Conservation (phyloP, 2,797 vertebrate species). For the Oreochromis grahami region DNA sequence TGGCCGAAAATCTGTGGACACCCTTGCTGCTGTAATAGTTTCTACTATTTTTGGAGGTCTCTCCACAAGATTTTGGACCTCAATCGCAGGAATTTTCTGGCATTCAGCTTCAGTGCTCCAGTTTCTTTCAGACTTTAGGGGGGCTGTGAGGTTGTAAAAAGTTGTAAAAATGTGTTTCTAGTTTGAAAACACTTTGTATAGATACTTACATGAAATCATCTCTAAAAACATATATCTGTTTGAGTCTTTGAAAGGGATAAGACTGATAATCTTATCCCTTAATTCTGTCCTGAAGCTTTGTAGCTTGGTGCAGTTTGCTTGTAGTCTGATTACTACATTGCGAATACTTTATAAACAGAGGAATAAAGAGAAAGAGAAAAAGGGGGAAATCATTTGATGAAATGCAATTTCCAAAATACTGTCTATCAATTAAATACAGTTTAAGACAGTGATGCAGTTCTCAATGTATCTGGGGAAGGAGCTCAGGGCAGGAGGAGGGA, state of each 20-base stretch:
- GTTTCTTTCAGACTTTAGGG: not conserved
- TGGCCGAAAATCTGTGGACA: not conserved
- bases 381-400: not conserved
- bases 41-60: not conserved
- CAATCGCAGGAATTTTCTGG: not conserved
- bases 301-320: not conserved
- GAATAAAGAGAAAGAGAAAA: not conserved
- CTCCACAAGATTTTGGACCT: not conserved
- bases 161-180: not conserved
- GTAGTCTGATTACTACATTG: not conserved
- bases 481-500: not conserved
- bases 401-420: not conserved
- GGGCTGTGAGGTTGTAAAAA: not conserved
- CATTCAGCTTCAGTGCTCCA: not conserved
- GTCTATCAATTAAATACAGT: not conserved
- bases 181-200: not conserved
- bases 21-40: not conserved
- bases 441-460: not conserved
- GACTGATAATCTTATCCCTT: not conserved
- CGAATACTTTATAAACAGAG: not conserved
- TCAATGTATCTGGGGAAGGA: not conserved
- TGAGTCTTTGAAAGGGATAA: not conserved
- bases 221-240: not conserved
- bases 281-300: not conserved
- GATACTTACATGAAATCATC: not conserved